A percentile compares a stretch with the other conserved stretches of the same genome.
Conservation (phyloP, 2,113 vertebrate genomes). For the Malurus elegans region DNA sequence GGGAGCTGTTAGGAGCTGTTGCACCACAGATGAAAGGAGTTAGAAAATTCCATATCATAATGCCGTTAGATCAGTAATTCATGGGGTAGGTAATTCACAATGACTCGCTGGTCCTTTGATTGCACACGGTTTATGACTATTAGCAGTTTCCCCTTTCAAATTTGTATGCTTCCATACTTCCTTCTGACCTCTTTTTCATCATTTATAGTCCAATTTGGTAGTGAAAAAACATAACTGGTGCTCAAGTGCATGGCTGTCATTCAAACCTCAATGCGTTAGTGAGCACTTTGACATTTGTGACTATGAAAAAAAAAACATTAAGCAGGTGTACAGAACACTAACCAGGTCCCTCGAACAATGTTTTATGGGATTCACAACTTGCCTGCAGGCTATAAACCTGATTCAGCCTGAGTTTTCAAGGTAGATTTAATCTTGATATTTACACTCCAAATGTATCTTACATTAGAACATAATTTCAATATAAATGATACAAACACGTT, state of each 20-base stretch:
- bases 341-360: slow-evolving; percentile 80
- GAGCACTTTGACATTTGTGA: slow-evolving; percentile 80
- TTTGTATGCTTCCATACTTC: slow-evolving; percentile 83
- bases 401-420: slow-evolving; percentile 70
- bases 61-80: slow-evolving; percentile 77
- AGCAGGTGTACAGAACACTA: slow-evolving; percentile 83
- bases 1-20: slow-evolving; percentile 70
- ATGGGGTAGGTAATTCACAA: slow-evolving; percentile 79
- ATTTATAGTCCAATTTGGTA: slow-evolving; percentile 85
- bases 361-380: slow-evolving; percentile 81
- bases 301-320: slow-evolving; percentile 75
- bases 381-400: slow-evolving; percentile 74
- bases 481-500: slow-evolving; percentile 17
- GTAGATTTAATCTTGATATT: slow-evolving; percentile 70
- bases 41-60: slow-evolving; percentile 81
- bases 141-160: slow-evolving; percentile 85
- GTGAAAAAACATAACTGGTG: slow-evolving; percentile 78
- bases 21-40: slow-evolving; percentile 79
- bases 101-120: slow-evolving; percentile 82
- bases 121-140: slow-evolving; percentile 80
- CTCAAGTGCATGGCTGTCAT: slow-evolving; percentile 76
- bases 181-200: slow-evolving; percentile 85
- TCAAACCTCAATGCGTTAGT: slow-evolving; percentile 74
- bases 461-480: slow-evolving; percentile 39
- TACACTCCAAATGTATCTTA: slow-evolving; percentile 36